Evolutionary conservation across 2,888 invertebrate genomes (phyloP), one percentile per base, ranked within the genome.

Genomic region (Papilio protenor): DNA sequence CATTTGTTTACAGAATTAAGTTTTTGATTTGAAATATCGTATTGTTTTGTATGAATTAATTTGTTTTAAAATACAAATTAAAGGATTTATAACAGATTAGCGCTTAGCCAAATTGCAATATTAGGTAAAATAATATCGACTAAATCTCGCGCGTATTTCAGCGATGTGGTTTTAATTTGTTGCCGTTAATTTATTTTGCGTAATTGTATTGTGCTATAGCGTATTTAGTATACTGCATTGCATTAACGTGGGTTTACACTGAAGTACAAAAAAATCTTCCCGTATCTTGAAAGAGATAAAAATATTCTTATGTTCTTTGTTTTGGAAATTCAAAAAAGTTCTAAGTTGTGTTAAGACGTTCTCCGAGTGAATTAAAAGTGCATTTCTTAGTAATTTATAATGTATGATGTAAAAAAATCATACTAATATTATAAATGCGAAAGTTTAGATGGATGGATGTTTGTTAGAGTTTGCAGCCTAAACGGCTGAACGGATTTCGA

Each of bases 91-190:
- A 2, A 27, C 27, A 27, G 61, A 77, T 77, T 75, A 77, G 27
- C 21, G 23, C 45, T 77, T 72, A 72, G 47, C 75, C 64, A 75
- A 61, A 78, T 75, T 61, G 75, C 75, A 64, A 75, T 78, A 78
- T 72, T 75, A 75, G 57, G 52, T 64, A 40, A 78, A 78, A 64
- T 72, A 45, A 74, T 71, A 71, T 55, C 78, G 47, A 57, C 55
- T 64, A n/a, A 72, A 75, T 72, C 64, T 16, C 40, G 61, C 55
- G n/a, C 75, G 64, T 77, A 80, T 79, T 79, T 78, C 80, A 77
- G 66, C 76, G 69, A 73, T 80, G 80, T 73, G 80, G 80, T 80
- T 79, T 80, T 76, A 79, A 79, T 79, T 78, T 76, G 79, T 78
- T 78, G 52, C 78, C 70, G 78, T 78, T 33, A 75, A 78, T 75